Evolutionary conservation across 1,140 invertebrate species (phyloP).

Genomic region (Acyrthosiphon pisum): DNA sequence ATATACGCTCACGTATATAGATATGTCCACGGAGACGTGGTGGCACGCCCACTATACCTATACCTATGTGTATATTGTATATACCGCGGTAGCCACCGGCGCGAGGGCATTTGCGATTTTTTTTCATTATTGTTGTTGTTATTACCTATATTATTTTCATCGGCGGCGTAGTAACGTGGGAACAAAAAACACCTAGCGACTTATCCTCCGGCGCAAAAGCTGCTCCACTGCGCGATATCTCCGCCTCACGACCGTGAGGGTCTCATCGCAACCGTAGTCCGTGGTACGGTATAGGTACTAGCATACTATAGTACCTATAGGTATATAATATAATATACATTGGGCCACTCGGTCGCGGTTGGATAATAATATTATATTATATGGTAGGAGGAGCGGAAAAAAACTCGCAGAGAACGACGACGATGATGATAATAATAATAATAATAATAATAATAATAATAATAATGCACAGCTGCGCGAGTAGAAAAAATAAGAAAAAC

Average conservation of each 20-base stretch:
- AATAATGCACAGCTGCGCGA: neutral
- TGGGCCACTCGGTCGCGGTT: neutral
- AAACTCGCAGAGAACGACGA: neutral
- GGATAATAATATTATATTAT: neutral
- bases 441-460: neutral
- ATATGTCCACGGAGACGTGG: neutral
- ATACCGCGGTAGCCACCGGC: neutral
- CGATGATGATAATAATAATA: neutral
- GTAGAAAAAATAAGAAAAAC: neutral
- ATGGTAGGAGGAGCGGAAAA: neutral
- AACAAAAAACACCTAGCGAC: slow-evolving; percentile 3
- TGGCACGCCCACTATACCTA: slow-evolving; percentile 24
- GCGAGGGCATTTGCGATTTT: slow-evolving; percentile 27
- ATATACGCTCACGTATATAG: neutral
- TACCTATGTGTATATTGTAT: neutral
- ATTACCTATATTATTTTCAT: neutral
- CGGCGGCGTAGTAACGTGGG: neutral
- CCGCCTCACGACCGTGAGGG: neutral
- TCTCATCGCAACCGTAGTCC: neutral
- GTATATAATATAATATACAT: neutral
- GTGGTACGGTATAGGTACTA: neutral
- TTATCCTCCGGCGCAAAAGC: neutral
- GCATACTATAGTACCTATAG: neutral
- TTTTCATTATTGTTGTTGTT: neutral
- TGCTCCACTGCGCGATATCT: neutral